These are phyloP conservation scores for Muscicapa adusta DNA, from an alignment of 2,113 vertebrate species.

Conservation along the genomic window DNA sequence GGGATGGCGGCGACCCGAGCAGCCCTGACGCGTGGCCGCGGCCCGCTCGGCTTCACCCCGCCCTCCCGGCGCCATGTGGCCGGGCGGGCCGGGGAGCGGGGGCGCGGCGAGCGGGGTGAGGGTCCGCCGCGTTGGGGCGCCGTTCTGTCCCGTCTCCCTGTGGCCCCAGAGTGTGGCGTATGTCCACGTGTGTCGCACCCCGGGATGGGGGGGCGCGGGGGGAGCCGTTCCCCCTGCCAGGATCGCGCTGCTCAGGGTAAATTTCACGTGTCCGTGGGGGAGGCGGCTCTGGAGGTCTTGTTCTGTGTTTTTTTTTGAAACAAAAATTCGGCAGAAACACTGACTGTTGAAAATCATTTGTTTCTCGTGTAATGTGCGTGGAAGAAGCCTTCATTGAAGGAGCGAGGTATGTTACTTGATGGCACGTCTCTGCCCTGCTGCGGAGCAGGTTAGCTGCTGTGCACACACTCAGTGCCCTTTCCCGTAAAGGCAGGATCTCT, in stretches of 20 bases:
- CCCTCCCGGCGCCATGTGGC: slow-evolving; percentile 30
- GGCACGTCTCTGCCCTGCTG: background rate
- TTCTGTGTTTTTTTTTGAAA: accelerated
- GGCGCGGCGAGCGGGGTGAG: background rate
- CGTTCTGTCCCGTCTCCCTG: accelerated
- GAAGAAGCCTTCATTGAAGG: background rate
- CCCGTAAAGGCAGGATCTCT: background rate
- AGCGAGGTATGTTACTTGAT: background rate
- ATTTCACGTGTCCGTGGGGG: background rate
- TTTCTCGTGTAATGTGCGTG: background rate
- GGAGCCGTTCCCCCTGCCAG: no score
- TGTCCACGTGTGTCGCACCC: background rate
- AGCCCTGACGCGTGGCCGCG: background rate
- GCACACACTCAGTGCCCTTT: accelerated
- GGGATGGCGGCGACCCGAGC: background rate
- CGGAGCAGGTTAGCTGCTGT: background rate
- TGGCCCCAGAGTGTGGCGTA: accelerated
- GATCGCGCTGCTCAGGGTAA: background rate
- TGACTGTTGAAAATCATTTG: background rate
- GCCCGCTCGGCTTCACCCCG: slow-evolving; percentile 59
- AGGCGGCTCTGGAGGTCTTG: background rate
- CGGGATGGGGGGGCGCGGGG: no score
- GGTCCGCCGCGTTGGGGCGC: background rate
- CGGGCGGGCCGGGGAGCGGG: background rate
- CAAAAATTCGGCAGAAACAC: background rate